phyloP scores from a whole-genome alignment of 2,888 invertebrate genomes.

The Proisotoma minuta region DNA sequence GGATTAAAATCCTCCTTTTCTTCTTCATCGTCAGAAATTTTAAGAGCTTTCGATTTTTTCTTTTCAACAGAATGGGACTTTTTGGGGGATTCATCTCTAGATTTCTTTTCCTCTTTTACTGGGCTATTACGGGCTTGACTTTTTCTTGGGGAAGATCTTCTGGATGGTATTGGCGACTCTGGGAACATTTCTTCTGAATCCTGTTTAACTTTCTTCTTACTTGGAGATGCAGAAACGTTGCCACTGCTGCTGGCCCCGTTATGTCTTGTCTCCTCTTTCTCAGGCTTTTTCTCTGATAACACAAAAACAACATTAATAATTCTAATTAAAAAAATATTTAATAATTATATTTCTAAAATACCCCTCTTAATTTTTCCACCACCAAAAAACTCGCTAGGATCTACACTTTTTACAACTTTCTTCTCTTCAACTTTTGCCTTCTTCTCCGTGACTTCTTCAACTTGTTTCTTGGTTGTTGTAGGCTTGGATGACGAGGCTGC shows the following conservation, averaged over 20 bases:
- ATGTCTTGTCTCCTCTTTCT: not conserved
- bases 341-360: not conserved
- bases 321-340: not conserved
- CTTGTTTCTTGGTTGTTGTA: constrained; percentile 48
- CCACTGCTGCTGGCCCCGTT: no score
- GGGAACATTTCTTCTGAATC: not conserved
- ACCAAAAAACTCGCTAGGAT: constrained; percentile 59
- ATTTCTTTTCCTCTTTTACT: constrained; percentile 10
- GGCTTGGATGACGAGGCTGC: constrained; percentile 43
- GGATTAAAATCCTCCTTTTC: not conserved
- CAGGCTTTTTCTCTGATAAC: not conserved
- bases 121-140: constrained; percentile 4
- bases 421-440: constrained; percentile 49
- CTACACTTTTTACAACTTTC: constrained; percentile 52
- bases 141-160: not conserved
- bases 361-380: constrained; percentile 59
- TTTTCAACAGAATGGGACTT: constrained; percentile 13
- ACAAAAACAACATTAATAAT: not conserved
- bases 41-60: constrained; percentile 9
- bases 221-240: not conserved
- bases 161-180: not conserved
- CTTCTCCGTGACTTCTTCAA: constrained; percentile 48
- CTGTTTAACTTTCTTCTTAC: not conserved
- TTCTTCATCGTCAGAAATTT: not conserved
- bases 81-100: not conserved